Conservation (phyloP, 2,797 vertebrate species). For the Eulemur coronatus region DNA sequence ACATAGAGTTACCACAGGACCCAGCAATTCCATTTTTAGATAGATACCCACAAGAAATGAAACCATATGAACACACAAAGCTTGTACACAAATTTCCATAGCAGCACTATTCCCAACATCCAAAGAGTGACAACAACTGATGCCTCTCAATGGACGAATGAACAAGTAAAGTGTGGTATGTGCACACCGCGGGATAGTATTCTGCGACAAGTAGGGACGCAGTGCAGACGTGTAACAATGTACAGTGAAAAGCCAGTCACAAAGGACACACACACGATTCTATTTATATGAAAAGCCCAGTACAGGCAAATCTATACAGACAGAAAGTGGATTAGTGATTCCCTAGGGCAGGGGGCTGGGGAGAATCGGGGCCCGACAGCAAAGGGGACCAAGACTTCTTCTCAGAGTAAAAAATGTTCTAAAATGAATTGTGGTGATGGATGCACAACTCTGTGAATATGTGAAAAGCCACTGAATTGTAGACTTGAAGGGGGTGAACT, state of each 20-base stretch:
- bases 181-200: fast-evolving
- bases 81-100: neutral
- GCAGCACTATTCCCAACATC: neutral
- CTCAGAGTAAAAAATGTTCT: neutral
- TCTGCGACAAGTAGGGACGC: neutral
- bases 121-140: neutral
- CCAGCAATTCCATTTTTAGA: neutral
- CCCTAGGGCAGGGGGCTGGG: fast-evolving
- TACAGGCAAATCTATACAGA: neutral
- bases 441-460: neutral
- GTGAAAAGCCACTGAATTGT: neutral
- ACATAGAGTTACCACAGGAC: neutral
- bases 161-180: neutral
- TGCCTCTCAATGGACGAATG: neutral
- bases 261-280: neutral
- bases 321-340: neutral
- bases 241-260: neutral
- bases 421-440: neutral
- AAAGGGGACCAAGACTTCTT: neutral
- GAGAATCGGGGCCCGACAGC: fast-evolving
- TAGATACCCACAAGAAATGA: neutral
- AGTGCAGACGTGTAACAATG: fast-evolving
- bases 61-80: neutral
- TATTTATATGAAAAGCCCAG: neutral
- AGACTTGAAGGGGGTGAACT: neutral